Evolutionary conservation across 1,140 invertebrate species (phyloP), one percentile per base, ranked within the genome.

Genomic region (Brachionus asplanchnoidis): DNA sequence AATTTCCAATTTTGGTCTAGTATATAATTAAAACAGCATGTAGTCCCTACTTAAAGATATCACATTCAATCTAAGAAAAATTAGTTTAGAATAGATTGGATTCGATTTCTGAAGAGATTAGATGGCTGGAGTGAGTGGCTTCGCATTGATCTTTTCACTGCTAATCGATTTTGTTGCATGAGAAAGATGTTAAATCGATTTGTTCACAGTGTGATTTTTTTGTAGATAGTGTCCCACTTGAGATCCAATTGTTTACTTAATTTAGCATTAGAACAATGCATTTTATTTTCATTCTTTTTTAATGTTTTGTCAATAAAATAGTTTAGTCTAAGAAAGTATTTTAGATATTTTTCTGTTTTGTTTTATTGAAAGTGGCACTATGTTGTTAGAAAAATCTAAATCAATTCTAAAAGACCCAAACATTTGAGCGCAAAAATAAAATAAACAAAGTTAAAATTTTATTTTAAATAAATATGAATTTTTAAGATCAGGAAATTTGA

Each of bases 21-120:
- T 60, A 60, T 60, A 60, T 60, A 60, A 60, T 60, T 60, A 60
- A 60, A 60, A 60, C 53, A 60, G 53, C 53, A 60, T 60, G 53
- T 1, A 60, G 20, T 60, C 53, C 53, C 6, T 60, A 60, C 53
- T 60, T 60, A 60, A 60, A 26, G 53, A 60, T 60, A 60, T 60
- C 53, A 20, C 53, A 9, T 60, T 60, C 53, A 60, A 60, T 60
- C 53, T 60, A 60, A 60, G 20, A 60, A 60, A 23, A 60, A 60
- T 60, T 20, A 60, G 26, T 60, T 60, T 20, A 60, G 23, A 60
- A 60, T 60, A n/a, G 53, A 60, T 60, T 60, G 53, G 7, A 60
- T 60, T 60, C 53, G 53, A 60, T 60, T 60, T 60, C 53, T 60
- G 2, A 8, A 60, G 53, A 60, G 53, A 60, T 60, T 60, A 60